These are phyloP conservation scores for Drosophila subobscura DNA, from an alignment of 1,140 invertebrate species.

Conservation along the genomic window DNA sequence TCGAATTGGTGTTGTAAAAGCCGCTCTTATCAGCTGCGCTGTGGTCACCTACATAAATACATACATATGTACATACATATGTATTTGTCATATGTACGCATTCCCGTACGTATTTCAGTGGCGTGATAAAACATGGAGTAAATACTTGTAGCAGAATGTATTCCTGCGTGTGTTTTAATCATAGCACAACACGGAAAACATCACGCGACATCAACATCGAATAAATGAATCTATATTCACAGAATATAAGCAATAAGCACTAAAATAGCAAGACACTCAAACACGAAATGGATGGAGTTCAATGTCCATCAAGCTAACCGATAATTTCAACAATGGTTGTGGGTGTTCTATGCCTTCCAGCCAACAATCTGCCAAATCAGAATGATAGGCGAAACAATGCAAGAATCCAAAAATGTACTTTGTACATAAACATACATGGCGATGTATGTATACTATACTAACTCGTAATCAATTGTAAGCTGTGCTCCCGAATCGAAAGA, in stretches of 20 bases:
- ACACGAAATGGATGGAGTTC: too few species aligned
- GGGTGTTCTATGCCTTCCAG: too few species aligned
- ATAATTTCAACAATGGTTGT: too few species aligned
- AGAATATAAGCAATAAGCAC: constrained; percentile 1
- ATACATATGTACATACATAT: background rate
- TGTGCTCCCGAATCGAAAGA: constrained; percentile 1
- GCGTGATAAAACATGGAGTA: constrained; percentile 52
- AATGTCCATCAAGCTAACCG: too few species aligned
- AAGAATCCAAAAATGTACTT: too few species aligned
- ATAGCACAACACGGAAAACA: constrained; percentile 36
- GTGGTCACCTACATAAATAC: constrained; percentile 5
- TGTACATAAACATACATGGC: too few species aligned
- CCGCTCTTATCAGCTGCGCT: constrained; percentile 42
- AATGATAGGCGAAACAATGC: too few species aligned
- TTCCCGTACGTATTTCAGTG: constrained; percentile 28
- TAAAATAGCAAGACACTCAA: too few species aligned
- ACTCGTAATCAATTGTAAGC: too few species aligned
- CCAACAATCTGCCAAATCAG: too few species aligned
- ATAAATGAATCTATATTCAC: constrained; percentile 8
- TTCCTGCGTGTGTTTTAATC: constrained; percentile 35
- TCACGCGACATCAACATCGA: constrained; percentile 26
- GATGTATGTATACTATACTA: too few species aligned
- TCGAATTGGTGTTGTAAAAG: constrained; percentile 55
- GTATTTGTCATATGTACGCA: too few species aligned
- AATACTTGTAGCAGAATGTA: background rate